A percentile compares a stretch with the other conserved stretches of the same genome.
Conservation (phyloP, 2,113 vertebrate genomes). For the Alces alces region DNA sequence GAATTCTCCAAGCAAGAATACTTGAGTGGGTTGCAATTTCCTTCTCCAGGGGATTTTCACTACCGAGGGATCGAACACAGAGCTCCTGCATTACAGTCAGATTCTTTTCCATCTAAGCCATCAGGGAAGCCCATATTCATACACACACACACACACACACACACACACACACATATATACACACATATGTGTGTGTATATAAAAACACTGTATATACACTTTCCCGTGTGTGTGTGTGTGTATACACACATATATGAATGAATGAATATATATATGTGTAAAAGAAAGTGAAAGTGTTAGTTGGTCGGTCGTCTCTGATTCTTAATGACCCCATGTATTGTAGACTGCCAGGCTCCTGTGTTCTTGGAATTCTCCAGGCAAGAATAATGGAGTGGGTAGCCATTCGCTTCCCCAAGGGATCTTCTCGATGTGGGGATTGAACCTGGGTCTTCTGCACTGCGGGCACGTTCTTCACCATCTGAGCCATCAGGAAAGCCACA, state of each 20-base stretch:
- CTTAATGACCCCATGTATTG: no score
- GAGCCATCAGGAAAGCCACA: no score
- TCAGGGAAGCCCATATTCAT: neutral
- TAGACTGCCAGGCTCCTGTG: no score
- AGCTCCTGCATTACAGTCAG: neutral
- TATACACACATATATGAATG: neutral
- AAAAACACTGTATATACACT: neutral
- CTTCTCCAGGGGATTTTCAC: neutral
- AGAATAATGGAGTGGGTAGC: no score
- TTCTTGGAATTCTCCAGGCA: no score
- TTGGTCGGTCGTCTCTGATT: no score
- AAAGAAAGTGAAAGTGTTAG: no score
- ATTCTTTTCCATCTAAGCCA: neutral
- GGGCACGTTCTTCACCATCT: no score
- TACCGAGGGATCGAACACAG: fast-evolving
- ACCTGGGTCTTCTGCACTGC: no score
- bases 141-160: neutral
- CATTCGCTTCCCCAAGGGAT: no score
- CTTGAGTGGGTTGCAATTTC: neutral
- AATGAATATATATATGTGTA: no score
- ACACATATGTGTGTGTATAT: neutral
- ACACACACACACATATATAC: neutral
- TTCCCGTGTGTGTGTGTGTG: neutral
- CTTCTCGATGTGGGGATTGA: no score
- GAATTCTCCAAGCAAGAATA: neutral